Conservation (phyloP, 2,113 vertebrate genomes). For the Anhinga anhinga region DNA sequence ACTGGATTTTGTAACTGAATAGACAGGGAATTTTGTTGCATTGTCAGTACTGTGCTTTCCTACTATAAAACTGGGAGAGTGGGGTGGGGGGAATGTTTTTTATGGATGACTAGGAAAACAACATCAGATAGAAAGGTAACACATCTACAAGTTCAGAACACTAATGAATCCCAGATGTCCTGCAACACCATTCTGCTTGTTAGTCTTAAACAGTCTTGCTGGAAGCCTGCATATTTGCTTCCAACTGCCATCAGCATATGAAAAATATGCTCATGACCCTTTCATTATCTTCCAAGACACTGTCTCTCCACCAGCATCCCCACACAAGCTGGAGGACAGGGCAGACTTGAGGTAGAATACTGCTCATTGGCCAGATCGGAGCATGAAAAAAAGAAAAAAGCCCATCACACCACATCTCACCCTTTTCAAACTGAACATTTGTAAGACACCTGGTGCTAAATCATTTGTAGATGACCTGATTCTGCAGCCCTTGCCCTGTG, state of each 20-base stretch:
- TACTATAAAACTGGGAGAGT: background rate
- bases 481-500: background rate
- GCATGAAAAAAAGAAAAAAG: accelerated
- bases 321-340: background rate
- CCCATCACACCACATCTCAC: background rate
- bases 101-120: background rate
- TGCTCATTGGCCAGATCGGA: accelerated
- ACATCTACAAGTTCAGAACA: background rate
- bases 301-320: background rate
- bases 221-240: background rate
- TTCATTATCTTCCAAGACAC: background rate
- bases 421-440: background rate
- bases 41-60: background rate
- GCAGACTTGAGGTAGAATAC: background rate
- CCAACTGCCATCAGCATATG: background rate
- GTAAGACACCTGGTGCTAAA: background rate
- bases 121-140: background rate
- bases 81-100: accelerated
- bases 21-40: background rate
- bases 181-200: background rate
- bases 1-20: background rate
- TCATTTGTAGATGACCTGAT: background rate
- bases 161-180: background rate
- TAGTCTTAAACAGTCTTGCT: background rate
- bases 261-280: background rate